Conservation (phyloP, 2,797 vertebrate genomes). For the Manis javanica region DNA sequence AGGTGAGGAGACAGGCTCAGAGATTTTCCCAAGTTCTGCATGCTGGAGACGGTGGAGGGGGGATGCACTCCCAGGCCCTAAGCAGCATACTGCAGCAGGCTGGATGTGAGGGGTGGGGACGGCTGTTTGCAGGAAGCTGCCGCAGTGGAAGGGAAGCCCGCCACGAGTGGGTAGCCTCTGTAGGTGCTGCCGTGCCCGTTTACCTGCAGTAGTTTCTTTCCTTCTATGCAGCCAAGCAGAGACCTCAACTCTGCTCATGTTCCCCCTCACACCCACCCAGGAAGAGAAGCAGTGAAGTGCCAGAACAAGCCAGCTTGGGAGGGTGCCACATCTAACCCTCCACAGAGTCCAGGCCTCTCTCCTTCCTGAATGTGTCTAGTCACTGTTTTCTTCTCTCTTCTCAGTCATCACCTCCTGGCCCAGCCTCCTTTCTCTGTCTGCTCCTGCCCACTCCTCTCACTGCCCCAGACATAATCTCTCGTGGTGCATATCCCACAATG, state of each 20-base stretch:
- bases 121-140: background rate
- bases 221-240: background rate
- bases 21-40: background rate
- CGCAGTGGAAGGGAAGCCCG: fast-evolving
- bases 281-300: background rate
- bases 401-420: background rate
- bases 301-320: background rate
- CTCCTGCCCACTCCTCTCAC: background rate
- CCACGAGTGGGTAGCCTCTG: fast-evolving
- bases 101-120: too few species aligned
- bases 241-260: background rate
- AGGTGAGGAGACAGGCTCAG: background rate
- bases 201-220: background rate
- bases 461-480: background rate
- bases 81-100: too few species aligned
- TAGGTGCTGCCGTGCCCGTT: too few species aligned
- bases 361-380: too few species aligned
- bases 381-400: background rate
- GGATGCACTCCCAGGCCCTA: background rate
- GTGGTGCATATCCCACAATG: fast-evolving
- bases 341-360: background rate
- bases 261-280: background rate
- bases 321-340: fast-evolving
- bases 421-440: background rate
- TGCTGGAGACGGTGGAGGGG: background rate